Evolutionary conservation across 2,797 vertebrate genomes (phyloP), one percentile per base, ranked within the genome.

Genomic region (Clarias pachynema): DNA sequence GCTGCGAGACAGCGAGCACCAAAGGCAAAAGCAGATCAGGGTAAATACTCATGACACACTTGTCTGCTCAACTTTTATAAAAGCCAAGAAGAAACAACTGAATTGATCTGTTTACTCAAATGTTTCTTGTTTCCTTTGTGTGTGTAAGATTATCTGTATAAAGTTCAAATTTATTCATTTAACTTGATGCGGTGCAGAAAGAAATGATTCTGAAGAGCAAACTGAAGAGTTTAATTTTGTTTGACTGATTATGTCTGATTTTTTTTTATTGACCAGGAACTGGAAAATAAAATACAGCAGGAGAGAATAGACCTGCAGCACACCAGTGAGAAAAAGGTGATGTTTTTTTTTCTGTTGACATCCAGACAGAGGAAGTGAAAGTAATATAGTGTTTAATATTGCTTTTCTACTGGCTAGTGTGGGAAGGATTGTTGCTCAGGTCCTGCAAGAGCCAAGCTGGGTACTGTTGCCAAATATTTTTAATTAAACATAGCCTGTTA

Each of bases 301-400:
- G 96, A 97, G 78, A 97, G 93, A 91, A 93, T 94, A 74, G 91
- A 96, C 69, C 88, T 96, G 89, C 96, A 97, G 84, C 88, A 78
- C 88, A 89, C 44, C 70, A 94, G 91, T 91, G 97, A 98, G 86
- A 97, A 95, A 89, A 96, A 97, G 97, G 98, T 99, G 94, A 73
- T 7, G n/a, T 22, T 24, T 0, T 60, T 65, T 29, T 16, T 59
- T 65, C 26, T 60, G 4, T 34, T 40, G 10, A 57, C 15, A 10
- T 20, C 34, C 12, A 20, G 63, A 70, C 37, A 34, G 26, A 24
- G 37, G 22, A 49, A 0, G 18, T 31, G 24, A 40, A n/a, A n/a
- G 22, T 79, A 24, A n/a, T 62, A 18, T 59, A 24, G 57, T 16
- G 15, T 79, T 49, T 79, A 26, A 34, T 59, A 6, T 78, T 24